Evolutionary conservation across 2,113 vertebrate species (phyloP).

Genomic region (Psilopogon haemacephalus): DNA sequence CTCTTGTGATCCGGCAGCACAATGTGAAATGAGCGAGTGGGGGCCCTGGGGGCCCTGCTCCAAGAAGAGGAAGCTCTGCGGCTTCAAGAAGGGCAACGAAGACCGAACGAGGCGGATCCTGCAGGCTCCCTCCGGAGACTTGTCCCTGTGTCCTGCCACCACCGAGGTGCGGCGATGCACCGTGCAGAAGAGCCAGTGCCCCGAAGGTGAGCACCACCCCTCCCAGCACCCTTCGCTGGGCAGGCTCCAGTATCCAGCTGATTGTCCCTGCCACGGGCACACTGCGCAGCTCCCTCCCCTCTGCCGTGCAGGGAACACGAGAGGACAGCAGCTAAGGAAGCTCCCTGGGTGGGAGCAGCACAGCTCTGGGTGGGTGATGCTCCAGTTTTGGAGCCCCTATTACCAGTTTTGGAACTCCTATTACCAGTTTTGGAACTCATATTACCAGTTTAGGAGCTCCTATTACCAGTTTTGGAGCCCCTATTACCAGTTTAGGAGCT

Average conservation of each 20-base stretch:
- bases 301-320: background rate
- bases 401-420: too few relatives aligned
- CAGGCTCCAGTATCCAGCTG: background rate
- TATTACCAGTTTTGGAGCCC: too few relatives aligned
- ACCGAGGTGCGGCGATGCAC: slow-evolving; percentile 85
- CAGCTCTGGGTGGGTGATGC: background rate
- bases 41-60: slow-evolving; percentile 90
- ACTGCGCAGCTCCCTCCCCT: fast-evolving
- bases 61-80: slow-evolving; percentile 93
- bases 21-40: slow-evolving; percentile 95
- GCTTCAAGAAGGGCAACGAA: slow-evolving; percentile 91
- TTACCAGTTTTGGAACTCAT: too few relatives aligned
- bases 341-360: background rate
- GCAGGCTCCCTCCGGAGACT: slow-evolving; percentile 74
- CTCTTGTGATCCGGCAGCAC: slow-evolving; percentile 69
- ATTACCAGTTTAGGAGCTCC: too few relatives aligned
- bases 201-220: slow-evolving; percentile 78
- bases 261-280: fast-evolving
- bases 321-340: fast-evolving
- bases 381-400: too few relatives aligned
- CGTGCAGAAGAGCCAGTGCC: slow-evolving; percentile 81
- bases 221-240: background rate
- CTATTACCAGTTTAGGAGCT: too few relatives aligned
- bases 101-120: slow-evolving; percentile 81
- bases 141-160: slow-evolving; percentile 77